Conservation (phyloP, 2,888 invertebrate genomes). For the Lepas anatifera region DNA sequence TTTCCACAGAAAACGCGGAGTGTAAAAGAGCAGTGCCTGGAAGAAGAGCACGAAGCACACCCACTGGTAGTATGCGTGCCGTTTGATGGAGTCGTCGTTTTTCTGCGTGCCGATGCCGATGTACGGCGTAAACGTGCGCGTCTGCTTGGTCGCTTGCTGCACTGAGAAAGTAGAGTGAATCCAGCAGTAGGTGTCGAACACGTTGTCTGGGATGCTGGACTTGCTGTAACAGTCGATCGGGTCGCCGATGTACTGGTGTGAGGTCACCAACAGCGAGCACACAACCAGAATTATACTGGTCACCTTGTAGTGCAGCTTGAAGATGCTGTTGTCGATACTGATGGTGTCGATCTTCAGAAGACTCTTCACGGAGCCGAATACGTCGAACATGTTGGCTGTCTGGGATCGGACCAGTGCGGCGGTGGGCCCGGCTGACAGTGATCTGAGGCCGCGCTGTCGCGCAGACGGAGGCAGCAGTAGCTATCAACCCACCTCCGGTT, state of each 20-base stretch:
- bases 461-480: no score
- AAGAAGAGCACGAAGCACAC: conserved; percentile 67
- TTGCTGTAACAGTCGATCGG: conserved; percentile 37
- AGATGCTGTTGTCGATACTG: conserved; percentile 89
- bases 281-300: conserved; percentile 35
- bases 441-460: no score
- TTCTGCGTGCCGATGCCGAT: background rate
- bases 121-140: conserved; percentile 70
- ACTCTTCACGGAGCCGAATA: conserved; percentile 52
- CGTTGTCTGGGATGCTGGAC: conserved; percentile 22
- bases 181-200: conserved; percentile 46
- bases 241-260: conserved; percentile 40
- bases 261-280: conserved; percentile 37
- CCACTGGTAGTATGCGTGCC: conserved; percentile 87
- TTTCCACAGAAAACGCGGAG: conserved; percentile 87
- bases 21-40: conserved; percentile 65
- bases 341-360: conserved; percentile 52
- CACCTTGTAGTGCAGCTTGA: conserved; percentile 70
- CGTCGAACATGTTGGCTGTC: conserved; percentile 47
- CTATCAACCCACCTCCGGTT: no score
- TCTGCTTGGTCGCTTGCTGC: no score
- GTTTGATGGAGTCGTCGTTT: conserved; percentile 33
- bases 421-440: no score
- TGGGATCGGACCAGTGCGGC: no score
- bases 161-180: no score